Conservation (phyloP, 2,113 vertebrate species). For the Stercorarius parasiticus region DNA sequence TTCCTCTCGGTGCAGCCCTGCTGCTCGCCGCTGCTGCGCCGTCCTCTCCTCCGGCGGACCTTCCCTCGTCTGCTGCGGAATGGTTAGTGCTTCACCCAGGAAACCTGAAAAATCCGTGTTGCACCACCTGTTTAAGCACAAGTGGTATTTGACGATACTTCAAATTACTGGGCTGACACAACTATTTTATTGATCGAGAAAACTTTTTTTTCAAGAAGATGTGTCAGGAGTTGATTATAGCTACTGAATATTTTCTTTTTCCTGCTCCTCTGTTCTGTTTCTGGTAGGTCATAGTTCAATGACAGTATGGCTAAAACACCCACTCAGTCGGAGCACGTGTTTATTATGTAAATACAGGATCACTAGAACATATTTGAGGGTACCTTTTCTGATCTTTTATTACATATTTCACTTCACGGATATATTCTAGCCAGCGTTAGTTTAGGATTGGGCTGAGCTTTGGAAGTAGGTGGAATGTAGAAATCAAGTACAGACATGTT, state of each 20-base stretch:
- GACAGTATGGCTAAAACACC: neutral
- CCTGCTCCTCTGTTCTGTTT: neutral
- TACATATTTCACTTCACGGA: neutral
- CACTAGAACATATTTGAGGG: neutral
- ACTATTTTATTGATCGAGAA: neutral
- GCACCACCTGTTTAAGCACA: neutral
- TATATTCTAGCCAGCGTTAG: neutral
- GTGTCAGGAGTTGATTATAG: neutral
- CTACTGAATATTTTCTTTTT: neutral
- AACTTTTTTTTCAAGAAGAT: neutral
- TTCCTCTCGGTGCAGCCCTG: neutral
- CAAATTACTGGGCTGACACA: neutral
- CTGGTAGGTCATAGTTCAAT: neutral
- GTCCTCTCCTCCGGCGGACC: neutral
- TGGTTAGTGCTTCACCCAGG: neutral
- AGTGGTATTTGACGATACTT: neutral
- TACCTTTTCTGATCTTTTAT: neutral
- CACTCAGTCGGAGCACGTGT: fast-evolving
- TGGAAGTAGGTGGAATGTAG: neutral
- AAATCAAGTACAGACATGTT: conserved; percentile 9
- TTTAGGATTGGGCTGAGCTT: neutral
- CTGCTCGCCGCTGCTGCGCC: fast-evolving
- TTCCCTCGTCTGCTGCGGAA: neutral
- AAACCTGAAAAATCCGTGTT: neutral
- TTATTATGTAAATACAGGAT: neutral